Percentiles rank a stretch among this genome's conserved stretches.
Evolutionary conservation across 2,888 invertebrate genomes (phyloP).

Genomic region (Drosophila emarginata): DNA sequence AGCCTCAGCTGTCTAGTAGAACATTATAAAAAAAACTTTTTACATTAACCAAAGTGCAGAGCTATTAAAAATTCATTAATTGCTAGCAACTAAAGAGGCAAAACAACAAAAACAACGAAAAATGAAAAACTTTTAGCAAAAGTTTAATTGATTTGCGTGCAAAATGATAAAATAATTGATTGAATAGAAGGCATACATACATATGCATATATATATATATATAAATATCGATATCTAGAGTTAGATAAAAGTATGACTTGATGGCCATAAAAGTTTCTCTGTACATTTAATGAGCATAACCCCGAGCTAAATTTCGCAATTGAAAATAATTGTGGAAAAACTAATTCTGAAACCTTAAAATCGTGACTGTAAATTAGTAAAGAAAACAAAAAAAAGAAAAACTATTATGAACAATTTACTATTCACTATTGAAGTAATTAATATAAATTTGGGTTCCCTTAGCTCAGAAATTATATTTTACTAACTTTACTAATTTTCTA

Average conservation of each 20-base stretch:
- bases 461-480: conserved; percentile 34
- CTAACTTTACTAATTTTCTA: too few relatives aligned
- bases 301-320: conserved; percentile 39
- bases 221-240: conserved; percentile 3
- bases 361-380: too few relatives aligned
- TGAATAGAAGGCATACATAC: conserved; percentile 29
- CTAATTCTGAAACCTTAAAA: too few relatives aligned
- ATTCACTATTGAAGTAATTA: too few relatives aligned
- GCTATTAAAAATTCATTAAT: conserved; percentile 74
- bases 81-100: conserved; percentile 59
- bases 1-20: conserved; percentile 12
- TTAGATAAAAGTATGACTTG: background rate
- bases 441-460: too few relatives aligned
- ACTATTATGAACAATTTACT: too few relatives aligned
- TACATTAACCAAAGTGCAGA: conserved; percentile 72
- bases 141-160: conserved; percentile 69
- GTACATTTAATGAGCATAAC: conserved; percentile 50
- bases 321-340: conserved; percentile 1
- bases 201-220: background rate
- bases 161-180: conserved; percentile 74
- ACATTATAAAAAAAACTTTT: conserved; percentile 66
- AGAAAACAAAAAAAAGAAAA: too few relatives aligned
- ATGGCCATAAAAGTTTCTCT: conserved; percentile 10
- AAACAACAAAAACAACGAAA: conserved; percentile 18
- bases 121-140: conserved; percentile 43